Base-by-base conservation (phyloP, 1,140 invertebrate species). In the Halictus rubicundus region DNA sequence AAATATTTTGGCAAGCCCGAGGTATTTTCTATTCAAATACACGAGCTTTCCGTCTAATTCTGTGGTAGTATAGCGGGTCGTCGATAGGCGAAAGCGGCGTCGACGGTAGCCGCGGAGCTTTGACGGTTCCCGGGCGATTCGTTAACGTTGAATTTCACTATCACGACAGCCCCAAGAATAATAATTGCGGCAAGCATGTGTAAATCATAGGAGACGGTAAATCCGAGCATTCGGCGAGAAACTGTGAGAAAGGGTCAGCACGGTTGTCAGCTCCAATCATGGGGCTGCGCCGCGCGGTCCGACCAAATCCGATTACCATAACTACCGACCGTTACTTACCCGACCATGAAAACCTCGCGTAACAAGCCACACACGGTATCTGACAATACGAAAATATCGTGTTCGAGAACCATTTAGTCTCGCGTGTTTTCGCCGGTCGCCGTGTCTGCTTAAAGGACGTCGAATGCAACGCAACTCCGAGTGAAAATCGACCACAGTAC, bases 231-330 rank as follows among this genome's bases (percentile, higher is more conserved):
- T 75, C 52, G 37, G 1, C 1, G 25, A 32, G 42, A 5, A 68
- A 70, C 74, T 60, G 42, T 52, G 32, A 70, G 61, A 83, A 83
- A 72, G 68, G 68, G 60, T 60, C 77, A 27, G 68, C 68, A 60
- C 14, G 66, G 57, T 85, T 84, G 85, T 81, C 82, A 82, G 74
- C 32, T 76, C 76, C 80, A 79, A 87, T 89, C 83, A 84, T 76
- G 71, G 60, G 64, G 37, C 57, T 64, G 72, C 76, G 9, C 42
- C 42, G 42, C 42, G 42, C 42, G 42, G 42, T 46, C 66, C 70
- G 81, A 80, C 69, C 73, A 76, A 87, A 88, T 86, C 83, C 82
- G 86, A 87, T 89, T 87, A 89, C 76, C 83, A 82, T 86, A 87
- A 88, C 78, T 84, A 83, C 59, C 70, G 14, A 65, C 49, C 68